Evolutionary conservation across 1,140 invertebrate species (phyloP).

Genomic region (Orius insidiosus): DNA sequence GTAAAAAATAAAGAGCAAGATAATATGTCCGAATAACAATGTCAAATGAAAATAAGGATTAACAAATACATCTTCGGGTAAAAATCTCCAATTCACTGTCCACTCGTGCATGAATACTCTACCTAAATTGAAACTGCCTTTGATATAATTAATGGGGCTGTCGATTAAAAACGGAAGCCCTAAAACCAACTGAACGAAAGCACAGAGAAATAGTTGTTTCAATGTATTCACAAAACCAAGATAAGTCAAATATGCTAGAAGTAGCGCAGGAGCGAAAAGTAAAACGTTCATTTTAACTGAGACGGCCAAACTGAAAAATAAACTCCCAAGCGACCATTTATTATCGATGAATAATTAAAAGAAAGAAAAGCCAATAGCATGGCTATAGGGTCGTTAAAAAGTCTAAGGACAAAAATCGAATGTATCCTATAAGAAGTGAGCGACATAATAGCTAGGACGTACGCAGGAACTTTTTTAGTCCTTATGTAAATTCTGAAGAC

Average conservation of each 20-base stretch:
- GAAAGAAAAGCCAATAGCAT: constrained; percentile 75
- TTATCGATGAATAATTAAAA: constrained; percentile 72
- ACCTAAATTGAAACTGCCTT: constrained; percentile 83
- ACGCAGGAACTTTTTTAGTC: constrained; percentile 79
- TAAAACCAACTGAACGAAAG: constrained; percentile 54
- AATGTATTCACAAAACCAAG: constrained; percentile 52
- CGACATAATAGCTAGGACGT: constrained; percentile 72
- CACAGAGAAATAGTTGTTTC: constrained; percentile 67
- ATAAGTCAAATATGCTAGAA: constrained; percentile 67
- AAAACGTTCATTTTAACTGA: constrained; percentile 98
- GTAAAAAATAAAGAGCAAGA: constrained; percentile 49
- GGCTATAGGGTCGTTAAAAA: constrained; percentile 97
- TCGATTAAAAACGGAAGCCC: constrained; percentile 70
- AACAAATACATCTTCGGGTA: constrained; percentile 68
- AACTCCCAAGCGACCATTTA: constrained; percentile 68
- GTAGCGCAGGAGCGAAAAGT: constrained; percentile 78
- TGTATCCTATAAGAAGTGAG: constrained; percentile 94
- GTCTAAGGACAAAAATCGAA: constrained; percentile 86
- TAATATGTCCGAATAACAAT: constrained; percentile 27
- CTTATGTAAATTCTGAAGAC: constrained; percentile 74
- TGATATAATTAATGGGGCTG: constrained; percentile 72
- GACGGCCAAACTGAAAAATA: constrained; percentile 84
- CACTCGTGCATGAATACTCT: constrained; percentile 90
- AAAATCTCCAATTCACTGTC: constrained; percentile 97
- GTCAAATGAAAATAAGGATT: constrained; percentile 63